A percentile compares a stretch with the other conserved stretches of the same genome.
Conservation (phyloP, 92 coral and sea anemone species). For the Porites evermanni region DNA sequence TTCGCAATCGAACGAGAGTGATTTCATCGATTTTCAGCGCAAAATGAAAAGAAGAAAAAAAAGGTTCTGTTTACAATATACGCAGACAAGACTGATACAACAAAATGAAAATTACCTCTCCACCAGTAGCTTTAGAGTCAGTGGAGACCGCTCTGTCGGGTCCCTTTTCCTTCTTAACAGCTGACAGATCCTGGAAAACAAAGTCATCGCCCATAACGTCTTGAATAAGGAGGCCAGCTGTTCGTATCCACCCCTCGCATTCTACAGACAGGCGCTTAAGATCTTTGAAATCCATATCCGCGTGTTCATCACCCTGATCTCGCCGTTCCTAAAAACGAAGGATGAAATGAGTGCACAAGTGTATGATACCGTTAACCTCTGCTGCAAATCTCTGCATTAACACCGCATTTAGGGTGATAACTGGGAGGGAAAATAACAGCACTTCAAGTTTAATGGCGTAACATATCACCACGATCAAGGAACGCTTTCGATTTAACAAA, state of each 20-base stretch:
- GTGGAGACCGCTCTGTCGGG: constrained; percentile 17
- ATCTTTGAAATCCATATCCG: constrained; percentile 95
- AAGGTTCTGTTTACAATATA: not conserved
- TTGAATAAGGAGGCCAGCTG: constrained; percentile 79
- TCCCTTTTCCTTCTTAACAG: constrained; percentile 17
- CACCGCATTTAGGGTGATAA: not conserved
- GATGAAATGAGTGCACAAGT: not conserved
- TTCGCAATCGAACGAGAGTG: no score
- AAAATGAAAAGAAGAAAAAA: not conserved
- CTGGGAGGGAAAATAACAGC: not conserved
- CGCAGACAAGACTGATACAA: not conserved
- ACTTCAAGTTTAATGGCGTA: no score
- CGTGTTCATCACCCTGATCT: constrained; percentile 91
- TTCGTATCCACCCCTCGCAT: constrained; percentile 95
- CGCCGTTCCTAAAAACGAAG: constrained; percentile 34
- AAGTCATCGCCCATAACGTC: constrained; percentile 89
- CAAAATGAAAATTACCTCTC: constrained; percentile 28
- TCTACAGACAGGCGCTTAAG: constrained; percentile 85
- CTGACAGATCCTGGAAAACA: constrained; percentile 60
- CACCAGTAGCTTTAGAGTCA: constrained; percentile 20
- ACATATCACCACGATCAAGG: no score
- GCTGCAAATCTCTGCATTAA: no score
- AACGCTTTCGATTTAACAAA: no score
- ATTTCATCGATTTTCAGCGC: no score
- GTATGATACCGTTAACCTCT: no score